Base-by-base conservation (phyloP, 2,888 invertebrate species). In the Eupithecia dodoneata region DNA sequence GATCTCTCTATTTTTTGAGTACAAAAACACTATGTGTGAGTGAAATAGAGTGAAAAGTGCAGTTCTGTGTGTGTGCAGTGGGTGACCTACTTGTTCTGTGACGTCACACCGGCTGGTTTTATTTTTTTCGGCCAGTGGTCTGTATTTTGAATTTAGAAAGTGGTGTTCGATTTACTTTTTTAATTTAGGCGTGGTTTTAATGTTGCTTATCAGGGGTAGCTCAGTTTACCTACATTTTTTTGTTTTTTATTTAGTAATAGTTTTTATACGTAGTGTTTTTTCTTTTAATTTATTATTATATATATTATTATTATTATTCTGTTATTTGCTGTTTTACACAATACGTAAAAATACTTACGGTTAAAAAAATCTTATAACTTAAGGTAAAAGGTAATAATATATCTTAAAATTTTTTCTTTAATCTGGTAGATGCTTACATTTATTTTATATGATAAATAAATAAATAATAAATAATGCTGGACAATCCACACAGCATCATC, bases 71-170 rank as follows among this genome's bases (percentile, higher is more conserved):
- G 76, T 74, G 55, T 70, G 55, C 59, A 77, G 41, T 65, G 52
- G 47, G 83, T 90, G 89, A 90, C 89, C 89, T 86, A 89, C 82
- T 85, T 88, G 84, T 80, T 84, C 83, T 82, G 88, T 89, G 89
- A 89, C 89, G 89, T 90, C 89, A 89, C 80, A 72, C 59, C 80
- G 81, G 81, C 81, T 78, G 80, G 78, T 76, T 80, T 77, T 71
- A 79, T 79, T 73, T 72, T 80, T 81, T 80, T 72, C 18, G 69
- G 45, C 47, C 44, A 42, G 71, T 79, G 80, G 79, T 82, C 79
- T 79, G 80, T 81, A 76, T 81, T 81, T 82, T 78, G 78, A 78
- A 78, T 77, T 74, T 67, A 30, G 75, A 80, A 75, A 49, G 73
- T 15, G 55, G 12, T 10, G 18, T 49, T 69, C 18, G 45, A 18